Evolutionary conservation across 2,113 vertebrate genomes (phyloP), one percentile per base, ranked within the genome.

Genomic region (Daboia siamensis): DNA sequence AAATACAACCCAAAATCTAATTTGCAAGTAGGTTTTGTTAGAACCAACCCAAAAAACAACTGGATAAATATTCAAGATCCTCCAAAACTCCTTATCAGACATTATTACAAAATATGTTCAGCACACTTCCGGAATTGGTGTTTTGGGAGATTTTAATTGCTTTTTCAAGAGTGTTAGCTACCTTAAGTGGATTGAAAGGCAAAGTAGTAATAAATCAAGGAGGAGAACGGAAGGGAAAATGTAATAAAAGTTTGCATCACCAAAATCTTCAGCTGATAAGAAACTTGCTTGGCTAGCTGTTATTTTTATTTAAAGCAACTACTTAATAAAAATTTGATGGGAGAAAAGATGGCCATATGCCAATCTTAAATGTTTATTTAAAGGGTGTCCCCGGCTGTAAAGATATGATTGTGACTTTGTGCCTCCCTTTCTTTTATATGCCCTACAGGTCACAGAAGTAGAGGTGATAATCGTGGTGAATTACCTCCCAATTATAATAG

Each of bases 401-500:
- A 21, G 86, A 56, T n/a, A 33, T 61, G 46, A 87, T 69, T 44
- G 1, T 44, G 12, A 80, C 6, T 13, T 80, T 80, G 23, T 90
- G 5, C 51, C 2, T 85, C 51, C 4, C 20, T 85, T 46, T 91
- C 2, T 39, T 88, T 54, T 56, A 44, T 6, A 46, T 29, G 13
- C 54, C 57, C 20, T 24, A 85, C 48, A 93, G 92, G 88, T 86
- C n/a, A 85, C 74, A 23, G n/a, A 86, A 8, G 56, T 90, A 33
- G 92, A 93, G 24, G 48, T 90, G 56, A 64, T 90, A 12, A 20
- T 11, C 7, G 33, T 12, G 24, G 86, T 93, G 88, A 20, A 93
- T 39, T 90, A 93, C 44, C 88, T 93, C 55, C 88, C 56, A 44
- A 7, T 90, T 86, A 93, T 93, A 52, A 90, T 93, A 86, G 92